A percentile compares a stretch with the other conserved stretches of the same genome.
Conservation (phyloP, 2,888 invertebrate genomes). For the Andrena chrysosceles region DNA sequence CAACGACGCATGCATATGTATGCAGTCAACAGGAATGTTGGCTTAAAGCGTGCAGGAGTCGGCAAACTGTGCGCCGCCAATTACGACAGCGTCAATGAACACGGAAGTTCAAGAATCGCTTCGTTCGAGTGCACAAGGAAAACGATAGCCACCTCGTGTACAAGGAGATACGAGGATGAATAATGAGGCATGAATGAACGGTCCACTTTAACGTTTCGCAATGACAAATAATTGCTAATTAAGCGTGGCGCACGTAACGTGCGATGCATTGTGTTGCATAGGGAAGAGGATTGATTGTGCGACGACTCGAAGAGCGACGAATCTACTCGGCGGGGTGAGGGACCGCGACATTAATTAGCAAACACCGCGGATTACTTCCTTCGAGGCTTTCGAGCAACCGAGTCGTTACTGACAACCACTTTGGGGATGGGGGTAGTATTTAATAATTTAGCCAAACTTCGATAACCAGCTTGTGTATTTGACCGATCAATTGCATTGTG, state of each 20-base stretch:
- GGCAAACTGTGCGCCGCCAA: background rate
- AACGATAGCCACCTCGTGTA: background rate
- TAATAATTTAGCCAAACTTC: too few relatives aligned
- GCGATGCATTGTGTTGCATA: background rate
- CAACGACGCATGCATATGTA: conserved; percentile 20
- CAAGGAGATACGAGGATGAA: conserved; percentile 11
- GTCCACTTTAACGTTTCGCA: conserved; percentile 10
- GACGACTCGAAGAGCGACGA: background rate
- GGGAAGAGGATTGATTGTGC: conserved; percentile 23
- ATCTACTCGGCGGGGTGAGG: background rate
- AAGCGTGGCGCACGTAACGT: conserved; percentile 3
- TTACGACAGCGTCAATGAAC: conserved; percentile 44
- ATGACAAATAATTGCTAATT: conserved; percentile 34
- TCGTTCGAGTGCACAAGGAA: background rate
- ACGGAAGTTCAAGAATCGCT: background rate
- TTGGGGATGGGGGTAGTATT: too few relatives aligned
- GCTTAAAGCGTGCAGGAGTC: conserved; percentile 1
- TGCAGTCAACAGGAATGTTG: conserved; percentile 1
- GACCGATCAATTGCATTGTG: background rate
- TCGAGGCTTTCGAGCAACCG: background rate
- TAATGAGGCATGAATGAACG: background rate
- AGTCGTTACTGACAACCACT: too few relatives aligned
- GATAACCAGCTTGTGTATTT: too few relatives aligned
- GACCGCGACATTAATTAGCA: too few relatives aligned
- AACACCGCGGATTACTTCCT: background rate